Conservation (phyloP, 2,797 vertebrate species). For the Sebastolobus alascanus region DNA sequence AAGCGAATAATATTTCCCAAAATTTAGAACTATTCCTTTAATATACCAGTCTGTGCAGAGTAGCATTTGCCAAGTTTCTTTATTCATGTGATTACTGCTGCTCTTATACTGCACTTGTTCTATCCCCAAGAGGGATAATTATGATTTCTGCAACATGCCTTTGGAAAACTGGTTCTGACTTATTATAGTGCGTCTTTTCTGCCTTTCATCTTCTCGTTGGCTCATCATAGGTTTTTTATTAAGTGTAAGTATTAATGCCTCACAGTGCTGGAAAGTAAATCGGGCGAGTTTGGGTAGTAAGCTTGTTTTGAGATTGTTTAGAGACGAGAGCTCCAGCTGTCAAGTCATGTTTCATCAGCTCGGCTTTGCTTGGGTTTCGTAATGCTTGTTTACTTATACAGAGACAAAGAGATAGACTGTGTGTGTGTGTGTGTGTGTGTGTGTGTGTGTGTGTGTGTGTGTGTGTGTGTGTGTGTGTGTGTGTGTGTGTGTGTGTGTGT, state of each 20-base stretch:
- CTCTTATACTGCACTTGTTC: not conserved
- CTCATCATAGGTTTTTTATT: slow-evolving; percentile 27
- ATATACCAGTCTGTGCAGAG: not conserved
- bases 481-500: too few relatives aligned
- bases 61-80: not conserved
- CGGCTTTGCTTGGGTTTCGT: slow-evolving; percentile 52
- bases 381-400: slow-evolving; percentile 65
- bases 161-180: slow-evolving; percentile 11
- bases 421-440: not conserved
- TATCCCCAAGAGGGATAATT: slow-evolving; percentile 1
- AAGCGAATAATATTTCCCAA: not conserved
- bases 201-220: not conserved
- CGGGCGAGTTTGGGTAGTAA: slow-evolving; percentile 33
- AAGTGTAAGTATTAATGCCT: slow-evolving; percentile 22
- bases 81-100: slow-evolving; percentile 9
- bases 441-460: too few relatives aligned
- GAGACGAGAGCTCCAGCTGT: slow-evolving; percentile 65
- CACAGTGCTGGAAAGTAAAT: slow-evolving; percentile 26
- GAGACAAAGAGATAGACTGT: slow-evolving; percentile 34
- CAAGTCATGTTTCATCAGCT: slow-evolving; percentile 64
- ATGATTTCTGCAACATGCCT: not conserved
- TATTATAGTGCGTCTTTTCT: slow-evolving; percentile 15
- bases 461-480: too few relatives aligned
- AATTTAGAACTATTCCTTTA: not conserved
- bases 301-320: slow-evolving; percentile 59